Conservation (phyloP, 2,797 vertebrate genomes). For the Cyclura pinguis region DNA sequence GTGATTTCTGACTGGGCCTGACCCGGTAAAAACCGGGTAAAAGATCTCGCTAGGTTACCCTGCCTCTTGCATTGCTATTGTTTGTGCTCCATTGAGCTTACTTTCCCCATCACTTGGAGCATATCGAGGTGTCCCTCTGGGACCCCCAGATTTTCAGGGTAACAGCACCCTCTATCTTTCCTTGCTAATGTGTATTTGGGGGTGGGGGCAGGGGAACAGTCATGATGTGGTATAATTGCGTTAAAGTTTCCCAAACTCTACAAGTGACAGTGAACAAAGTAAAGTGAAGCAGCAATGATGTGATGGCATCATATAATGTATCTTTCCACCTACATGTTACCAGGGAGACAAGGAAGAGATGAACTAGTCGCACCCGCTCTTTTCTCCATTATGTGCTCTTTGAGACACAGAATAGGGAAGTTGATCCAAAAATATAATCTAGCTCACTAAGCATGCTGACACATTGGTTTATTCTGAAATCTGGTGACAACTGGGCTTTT, state of each 20-base stretch:
- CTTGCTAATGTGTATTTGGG: too few species aligned
- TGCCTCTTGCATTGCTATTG: too few species aligned
- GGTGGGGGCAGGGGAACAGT: not conserved
- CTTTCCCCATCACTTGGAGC: too few species aligned
- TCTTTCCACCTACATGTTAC: not conserved
- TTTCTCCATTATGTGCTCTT: not conserved
- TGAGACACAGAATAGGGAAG: not conserved
- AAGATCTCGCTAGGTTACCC: too few species aligned
- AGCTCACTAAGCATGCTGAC: not conserved
- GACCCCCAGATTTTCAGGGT: too few species aligned
- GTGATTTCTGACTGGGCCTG: too few species aligned
- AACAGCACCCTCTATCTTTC: not conserved
- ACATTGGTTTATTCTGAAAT: not conserved
- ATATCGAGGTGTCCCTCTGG: too few species aligned
- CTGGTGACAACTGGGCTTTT: not conserved
- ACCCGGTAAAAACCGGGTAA: too few species aligned
- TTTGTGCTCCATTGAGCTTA: too few species aligned
- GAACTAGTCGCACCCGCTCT: not conserved
- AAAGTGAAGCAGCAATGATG: not conserved
- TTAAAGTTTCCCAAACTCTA: not conserved
- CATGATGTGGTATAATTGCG: not conserved
- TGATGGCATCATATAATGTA: not conserved
- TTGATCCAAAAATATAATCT: not conserved
- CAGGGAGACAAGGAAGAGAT: not conserved
- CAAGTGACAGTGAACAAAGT: not conserved